phyloP scores from a whole-genome alignment of 2,888 invertebrate species.

The Heterodera filipjevi region DNA sequence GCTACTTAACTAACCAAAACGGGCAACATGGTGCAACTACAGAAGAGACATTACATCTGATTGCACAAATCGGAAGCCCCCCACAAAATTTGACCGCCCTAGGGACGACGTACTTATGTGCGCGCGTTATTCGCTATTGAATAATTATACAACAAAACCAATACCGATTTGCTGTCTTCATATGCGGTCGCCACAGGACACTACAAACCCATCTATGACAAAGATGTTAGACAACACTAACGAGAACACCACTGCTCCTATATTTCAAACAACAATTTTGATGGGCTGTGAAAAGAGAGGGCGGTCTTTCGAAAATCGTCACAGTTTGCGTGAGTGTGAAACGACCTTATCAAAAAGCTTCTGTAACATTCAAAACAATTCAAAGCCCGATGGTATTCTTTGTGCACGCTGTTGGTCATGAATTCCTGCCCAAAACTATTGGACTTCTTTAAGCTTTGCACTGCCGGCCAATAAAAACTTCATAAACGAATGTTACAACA shows the following conservation, averaged over 20 bases:
- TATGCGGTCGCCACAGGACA: not conserved
- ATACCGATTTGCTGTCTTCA: not conserved
- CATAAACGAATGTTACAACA: not conserved
- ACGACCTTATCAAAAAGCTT: not conserved
- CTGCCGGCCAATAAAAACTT: not conserved
- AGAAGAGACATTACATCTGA: not conserved
- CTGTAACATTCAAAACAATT: not conserved
- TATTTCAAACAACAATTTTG: not conserved
- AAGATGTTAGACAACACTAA: not conserved
- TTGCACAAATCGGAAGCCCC: not conserved
- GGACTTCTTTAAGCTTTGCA: too few species aligned
- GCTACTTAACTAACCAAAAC: not conserved
- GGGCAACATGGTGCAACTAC: not conserved
- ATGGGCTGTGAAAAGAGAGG: not conserved
- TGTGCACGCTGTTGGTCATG: not conserved
- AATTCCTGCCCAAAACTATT: too few species aligned
- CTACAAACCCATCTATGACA: not conserved
- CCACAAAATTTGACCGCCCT: not conserved
- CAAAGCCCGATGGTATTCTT: not conserved
- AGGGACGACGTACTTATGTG: not conserved
- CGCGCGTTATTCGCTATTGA: not conserved
- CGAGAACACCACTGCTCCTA: not conserved
- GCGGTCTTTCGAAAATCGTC: not conserved
- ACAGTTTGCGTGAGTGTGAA: slow-evolving; percentile 1
- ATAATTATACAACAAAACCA: not conserved